Conservation (phyloP, 2,113 vertebrate genomes). For the Chaenogobius annularis region DNA sequence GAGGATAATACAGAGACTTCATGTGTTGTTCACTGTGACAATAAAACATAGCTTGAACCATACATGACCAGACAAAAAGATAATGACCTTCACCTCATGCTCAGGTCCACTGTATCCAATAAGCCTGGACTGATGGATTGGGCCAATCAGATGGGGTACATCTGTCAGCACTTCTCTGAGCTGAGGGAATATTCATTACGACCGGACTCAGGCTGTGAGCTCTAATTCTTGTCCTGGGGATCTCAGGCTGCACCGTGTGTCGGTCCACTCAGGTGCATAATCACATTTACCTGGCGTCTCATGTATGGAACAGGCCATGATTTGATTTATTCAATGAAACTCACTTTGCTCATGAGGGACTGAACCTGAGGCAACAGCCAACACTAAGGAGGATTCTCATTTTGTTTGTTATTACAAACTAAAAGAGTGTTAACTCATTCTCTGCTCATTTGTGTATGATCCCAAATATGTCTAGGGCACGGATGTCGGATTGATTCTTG, state of each 20-base stretch:
- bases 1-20: too few species aligned
- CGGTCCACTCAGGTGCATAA: conserved; percentile 44
- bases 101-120: neutral
- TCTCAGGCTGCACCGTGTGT: conserved; percentile 28
- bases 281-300: conserved; percentile 48
- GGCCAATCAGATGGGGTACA: conserved; percentile 4
- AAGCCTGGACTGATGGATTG: neutral
- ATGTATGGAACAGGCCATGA: conserved; percentile 45
- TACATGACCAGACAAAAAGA: neutral
- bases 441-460: too few species aligned
- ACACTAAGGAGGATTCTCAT: neutral
- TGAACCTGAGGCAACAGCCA: conserved; percentile 42
- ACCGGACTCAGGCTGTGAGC: conserved; percentile 18
- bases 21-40: too few species aligned
- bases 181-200: conserved; percentile 36
- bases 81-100: neutral
- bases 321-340: conserved; percentile 58
- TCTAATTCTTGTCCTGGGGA: conserved; percentile 39
- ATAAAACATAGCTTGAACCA: neutral
- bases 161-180: conserved; percentile 19
- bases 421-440: neutral
- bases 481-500: too few species aligned
- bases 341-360: conserved; percentile 28
- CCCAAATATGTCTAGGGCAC: neutral
- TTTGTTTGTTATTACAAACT: neutral